These are phyloP conservation scores for Polyodon spathula DNA, from an alignment of 2,113 vertebrate genomes.

Conservation along the genomic window DNA sequence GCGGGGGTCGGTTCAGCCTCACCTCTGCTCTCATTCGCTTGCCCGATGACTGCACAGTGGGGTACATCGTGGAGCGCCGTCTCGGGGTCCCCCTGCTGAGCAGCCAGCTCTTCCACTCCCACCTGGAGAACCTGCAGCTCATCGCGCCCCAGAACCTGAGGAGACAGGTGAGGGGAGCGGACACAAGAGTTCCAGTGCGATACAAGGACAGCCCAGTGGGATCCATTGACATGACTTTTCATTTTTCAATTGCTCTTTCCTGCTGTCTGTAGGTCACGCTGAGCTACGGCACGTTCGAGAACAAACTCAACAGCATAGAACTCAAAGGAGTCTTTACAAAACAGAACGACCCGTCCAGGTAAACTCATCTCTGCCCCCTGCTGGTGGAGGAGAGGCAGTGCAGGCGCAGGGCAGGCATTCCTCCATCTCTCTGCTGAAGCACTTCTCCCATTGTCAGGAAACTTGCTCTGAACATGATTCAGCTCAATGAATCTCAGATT, in stretches of 20 bases:
- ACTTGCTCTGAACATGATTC: not conserved
- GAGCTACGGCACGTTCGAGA: constrained; percentile 80
- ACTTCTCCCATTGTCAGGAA: not conserved
- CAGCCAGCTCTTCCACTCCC: constrained; percentile 76
- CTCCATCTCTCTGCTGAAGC: not conserved
- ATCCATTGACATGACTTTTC: not conserved
- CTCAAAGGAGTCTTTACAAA: constrained; percentile 66
- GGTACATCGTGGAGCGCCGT: constrained; percentile 78
- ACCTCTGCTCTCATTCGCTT: constrained; percentile 75
- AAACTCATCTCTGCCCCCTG: not conserved
- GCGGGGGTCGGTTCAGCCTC: constrained; percentile 63
- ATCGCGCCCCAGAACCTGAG: constrained; percentile 50
- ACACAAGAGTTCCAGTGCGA: too few relatives aligned
- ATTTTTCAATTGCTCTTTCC: constrained; percentile 7
- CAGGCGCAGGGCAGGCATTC: constrained; percentile 23
- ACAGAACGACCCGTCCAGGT: constrained; percentile 77
- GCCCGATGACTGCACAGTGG: constrained; percentile 81
- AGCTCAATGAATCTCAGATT: not conserved
- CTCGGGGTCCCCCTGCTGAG: constrained; percentile 65
- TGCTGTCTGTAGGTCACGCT: constrained; percentile 68
- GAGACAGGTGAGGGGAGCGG: constrained; percentile 50
- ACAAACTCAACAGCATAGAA: constrained; percentile 76
- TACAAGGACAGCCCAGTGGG: not conserved
- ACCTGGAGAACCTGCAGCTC: constrained; percentile 81
- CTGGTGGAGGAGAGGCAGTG: not conserved